Conservation (phyloP, 2,888 invertebrate species). For the Coelogynopora nodosa region DNA sequence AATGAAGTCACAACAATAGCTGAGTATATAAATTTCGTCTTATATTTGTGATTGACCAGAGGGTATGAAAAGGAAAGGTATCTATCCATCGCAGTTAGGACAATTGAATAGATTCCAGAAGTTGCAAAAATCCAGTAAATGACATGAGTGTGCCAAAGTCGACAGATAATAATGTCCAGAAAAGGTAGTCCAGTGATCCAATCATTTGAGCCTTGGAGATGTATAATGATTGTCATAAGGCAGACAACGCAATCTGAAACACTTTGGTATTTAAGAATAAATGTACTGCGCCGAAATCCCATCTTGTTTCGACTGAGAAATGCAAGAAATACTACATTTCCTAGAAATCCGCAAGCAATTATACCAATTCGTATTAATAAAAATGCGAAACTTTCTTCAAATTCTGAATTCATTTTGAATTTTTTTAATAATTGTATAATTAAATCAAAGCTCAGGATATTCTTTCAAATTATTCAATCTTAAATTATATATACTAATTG, state of each 20-base stretch:
- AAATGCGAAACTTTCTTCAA: not conserved
- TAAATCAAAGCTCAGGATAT: no score
- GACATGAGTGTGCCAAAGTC: not conserved
- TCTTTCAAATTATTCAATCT: no score
- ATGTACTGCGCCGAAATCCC: not conserved
- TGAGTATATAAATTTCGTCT: not conserved
- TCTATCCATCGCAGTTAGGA: not conserved
- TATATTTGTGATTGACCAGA: not conserved
- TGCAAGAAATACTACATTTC: not conserved
- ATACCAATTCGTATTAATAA: not conserved
- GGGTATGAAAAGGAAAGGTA: not conserved
- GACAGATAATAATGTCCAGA: not conserved
- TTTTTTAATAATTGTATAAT: no score
- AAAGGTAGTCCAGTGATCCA: not conserved
- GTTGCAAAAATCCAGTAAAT: slow-evolving; percentile 2
- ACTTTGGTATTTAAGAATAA: not conserved
- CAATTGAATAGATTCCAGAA: not conserved
- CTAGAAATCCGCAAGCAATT: not conserved
- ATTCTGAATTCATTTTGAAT: not conserved
- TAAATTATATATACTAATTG: no score
- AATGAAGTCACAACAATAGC: not conserved
- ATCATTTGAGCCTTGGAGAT: not conserved
- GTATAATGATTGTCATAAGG: not conserved
- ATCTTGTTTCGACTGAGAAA: not conserved
- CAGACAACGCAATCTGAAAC: not conserved